Evolutionary conservation across 2,113 vertebrate genomes (phyloP).

Genomic region (Ctenomys sociabilis): DNA sequence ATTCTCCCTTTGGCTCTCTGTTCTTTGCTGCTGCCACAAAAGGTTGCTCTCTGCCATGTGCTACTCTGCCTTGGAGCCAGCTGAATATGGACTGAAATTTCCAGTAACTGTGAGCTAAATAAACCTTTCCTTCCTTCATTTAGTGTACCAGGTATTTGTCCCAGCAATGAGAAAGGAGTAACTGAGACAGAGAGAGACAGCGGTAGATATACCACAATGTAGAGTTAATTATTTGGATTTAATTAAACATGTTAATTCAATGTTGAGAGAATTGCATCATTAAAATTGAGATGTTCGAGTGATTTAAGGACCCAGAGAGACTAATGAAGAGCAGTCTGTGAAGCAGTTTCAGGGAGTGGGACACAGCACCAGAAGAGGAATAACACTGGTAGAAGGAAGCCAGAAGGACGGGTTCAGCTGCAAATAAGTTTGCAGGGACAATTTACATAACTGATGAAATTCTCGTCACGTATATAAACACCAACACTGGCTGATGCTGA

Average conservation of each 20-base stretch:
- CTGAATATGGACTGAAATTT: no score
- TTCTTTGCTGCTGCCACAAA: no score
- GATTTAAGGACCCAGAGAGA: background rate
- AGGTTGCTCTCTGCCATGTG: no score
- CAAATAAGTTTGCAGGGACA: background rate
- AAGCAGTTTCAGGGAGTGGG: background rate
- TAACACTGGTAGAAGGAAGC: background rate
- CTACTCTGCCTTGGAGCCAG: no score
- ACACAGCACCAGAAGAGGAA: background rate
- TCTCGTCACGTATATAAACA: background rate
- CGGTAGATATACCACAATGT: background rate
- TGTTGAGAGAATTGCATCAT: background rate
- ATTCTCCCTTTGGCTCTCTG: no score
- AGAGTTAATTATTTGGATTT: background rate
- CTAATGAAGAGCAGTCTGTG: background rate
- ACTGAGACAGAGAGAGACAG: background rate
- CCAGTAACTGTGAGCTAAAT: no score
- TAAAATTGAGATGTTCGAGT: constrained; percentile 14
- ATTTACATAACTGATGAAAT: background rate
- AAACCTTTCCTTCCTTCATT: no score
- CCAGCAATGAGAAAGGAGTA: no score
- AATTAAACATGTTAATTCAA: background rate
- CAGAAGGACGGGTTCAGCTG: background rate
- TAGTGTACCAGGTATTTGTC: no score
- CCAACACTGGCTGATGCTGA: background rate